Base-by-base conservation (phyloP, 2,113 vertebrate species). In the Silurus glanis region DNA sequence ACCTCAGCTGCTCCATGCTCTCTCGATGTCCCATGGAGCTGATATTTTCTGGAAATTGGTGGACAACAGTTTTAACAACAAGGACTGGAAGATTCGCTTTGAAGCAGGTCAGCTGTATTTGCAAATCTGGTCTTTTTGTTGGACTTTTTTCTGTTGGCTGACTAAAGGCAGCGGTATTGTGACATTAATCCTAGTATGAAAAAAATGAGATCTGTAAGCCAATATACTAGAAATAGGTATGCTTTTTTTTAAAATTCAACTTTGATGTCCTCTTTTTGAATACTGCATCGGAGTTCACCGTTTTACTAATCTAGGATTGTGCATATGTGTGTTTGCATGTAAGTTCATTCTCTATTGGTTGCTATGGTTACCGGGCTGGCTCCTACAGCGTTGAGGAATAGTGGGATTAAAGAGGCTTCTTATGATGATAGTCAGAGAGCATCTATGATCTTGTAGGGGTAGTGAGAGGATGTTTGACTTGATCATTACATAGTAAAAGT, bases 31-130 rank as follows among this genome's bases (percentile, higher is more conserved):
- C 69, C 94, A 97, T 0, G 98, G 98, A 56, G 97, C 97, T 49
- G 98, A 99, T 92, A 98, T 99, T 93, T 99, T 99, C 93, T 99
- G 98, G 98, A 97, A 96, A 89, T 96, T 98, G 89, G 97, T 99
- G 91, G 98, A 99, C 83, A 96, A 94, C 90, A 97, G 96, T 91
- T 99, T 99, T 91, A 99, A 99, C 94, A 99, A 95, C 94, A 97
- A 97, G 92, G 97, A 99, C 90, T 99, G 98, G 98, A 99, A 99
- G 94, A 97, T 96, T 87, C 96, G 98, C 82, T 99, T 99, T 93
- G 97, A 99, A 97, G 97, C 98, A 95, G 98, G 98, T 99, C 93
- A 85, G 93, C 37, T 23, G 7, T 14, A n/a, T 61, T 49, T 61
- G 25, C 51, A 58, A n/a, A 49, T 28, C 6, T 37, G 45, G 45